Evolutionary conservation across 2,888 invertebrate genomes (phyloP).

Genomic region (Herminia tarsipennalis): DNA sequence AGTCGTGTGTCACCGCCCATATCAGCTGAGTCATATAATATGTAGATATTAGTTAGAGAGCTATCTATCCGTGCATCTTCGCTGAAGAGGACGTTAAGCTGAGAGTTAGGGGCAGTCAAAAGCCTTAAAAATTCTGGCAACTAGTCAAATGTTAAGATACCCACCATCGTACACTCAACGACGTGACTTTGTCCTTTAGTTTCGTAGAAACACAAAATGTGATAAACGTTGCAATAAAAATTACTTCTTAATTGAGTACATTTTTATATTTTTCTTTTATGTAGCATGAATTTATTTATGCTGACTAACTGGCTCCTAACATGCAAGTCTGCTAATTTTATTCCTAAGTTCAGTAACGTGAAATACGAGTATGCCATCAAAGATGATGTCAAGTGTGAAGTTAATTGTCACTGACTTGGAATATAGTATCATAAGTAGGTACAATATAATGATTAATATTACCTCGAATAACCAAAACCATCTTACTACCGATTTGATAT

Average conservation of each 20-base stretch:
- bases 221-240: not conserved
- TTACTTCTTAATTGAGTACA: not conserved
- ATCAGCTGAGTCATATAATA: too few species aligned
- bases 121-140: constrained; percentile 2
- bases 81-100: not conserved
- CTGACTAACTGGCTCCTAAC: not conserved
- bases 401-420: too few species aligned
- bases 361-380: too few species aligned
- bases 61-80: too few species aligned
- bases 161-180: too few species aligned
- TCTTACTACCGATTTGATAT: too few species aligned
- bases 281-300: not conserved
- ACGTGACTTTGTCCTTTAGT: not conserved
- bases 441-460: too few species aligned
- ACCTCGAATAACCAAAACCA: too few species aligned
- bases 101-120: not conserved
- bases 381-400: too few species aligned
- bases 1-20: too few species aligned
- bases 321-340: not conserved
- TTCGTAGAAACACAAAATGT: not conserved
- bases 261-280: constrained; percentile 1
- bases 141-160: constrained; percentile 1
- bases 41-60: too few species aligned
- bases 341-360: not conserved
- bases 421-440: too few species aligned